These are phyloP conservation scores for Neotoma lepida DNA, from an alignment of 2,113 vertebrate species.

Conservation along the genomic window DNA sequence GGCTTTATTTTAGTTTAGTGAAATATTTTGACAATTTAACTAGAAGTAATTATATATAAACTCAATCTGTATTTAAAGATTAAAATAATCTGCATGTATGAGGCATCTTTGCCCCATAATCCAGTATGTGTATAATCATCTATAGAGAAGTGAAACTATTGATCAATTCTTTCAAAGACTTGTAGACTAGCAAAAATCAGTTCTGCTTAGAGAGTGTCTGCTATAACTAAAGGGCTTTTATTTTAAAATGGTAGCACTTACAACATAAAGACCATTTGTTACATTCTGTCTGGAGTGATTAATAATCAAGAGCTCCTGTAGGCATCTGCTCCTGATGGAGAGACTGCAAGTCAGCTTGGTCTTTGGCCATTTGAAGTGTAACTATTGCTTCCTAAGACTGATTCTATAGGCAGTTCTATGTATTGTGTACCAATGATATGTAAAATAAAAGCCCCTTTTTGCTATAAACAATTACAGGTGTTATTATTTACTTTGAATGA, in stretches of 20 bases:
- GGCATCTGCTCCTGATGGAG: slow-evolving; percentile 77
- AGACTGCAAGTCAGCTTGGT: slow-evolving; percentile 49
- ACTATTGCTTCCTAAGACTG: slow-evolving; percentile 55
- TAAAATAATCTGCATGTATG: slow-evolving; percentile 42
- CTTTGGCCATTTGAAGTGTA: slow-evolving; percentile 34
- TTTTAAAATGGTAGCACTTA: slow-evolving; percentile 65
- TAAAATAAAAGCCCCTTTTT: slow-evolving; percentile 76
- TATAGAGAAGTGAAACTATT: neutral
- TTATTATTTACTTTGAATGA: slow-evolving; percentile 69
- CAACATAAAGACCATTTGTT: slow-evolving; percentile 78
- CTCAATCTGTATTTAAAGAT: slow-evolving; percentile 2
- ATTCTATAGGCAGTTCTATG: slow-evolving; percentile 69
- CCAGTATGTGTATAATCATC: slow-evolving; percentile 7
- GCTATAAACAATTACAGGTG: slow-evolving; percentile 48
- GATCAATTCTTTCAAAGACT: slow-evolving; percentile 46
- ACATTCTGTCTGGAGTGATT: slow-evolving; percentile 76
- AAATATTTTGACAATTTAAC: slow-evolving; percentile 60
- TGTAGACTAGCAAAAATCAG: slow-evolving; percentile 39
- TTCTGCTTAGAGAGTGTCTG: slow-evolving; percentile 55
- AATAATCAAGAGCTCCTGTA: slow-evolving; percentile 80
- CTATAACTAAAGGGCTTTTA: slow-evolving; percentile 55
- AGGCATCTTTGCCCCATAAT: neutral
- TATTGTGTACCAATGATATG: slow-evolving; percentile 65
- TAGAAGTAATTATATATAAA: slow-evolving; percentile 65
- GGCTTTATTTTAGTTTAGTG: slow-evolving; percentile 65